phyloP scores from a whole-genome alignment of 1,140 invertebrate species.

The Andrena cerasifolii region DNA sequence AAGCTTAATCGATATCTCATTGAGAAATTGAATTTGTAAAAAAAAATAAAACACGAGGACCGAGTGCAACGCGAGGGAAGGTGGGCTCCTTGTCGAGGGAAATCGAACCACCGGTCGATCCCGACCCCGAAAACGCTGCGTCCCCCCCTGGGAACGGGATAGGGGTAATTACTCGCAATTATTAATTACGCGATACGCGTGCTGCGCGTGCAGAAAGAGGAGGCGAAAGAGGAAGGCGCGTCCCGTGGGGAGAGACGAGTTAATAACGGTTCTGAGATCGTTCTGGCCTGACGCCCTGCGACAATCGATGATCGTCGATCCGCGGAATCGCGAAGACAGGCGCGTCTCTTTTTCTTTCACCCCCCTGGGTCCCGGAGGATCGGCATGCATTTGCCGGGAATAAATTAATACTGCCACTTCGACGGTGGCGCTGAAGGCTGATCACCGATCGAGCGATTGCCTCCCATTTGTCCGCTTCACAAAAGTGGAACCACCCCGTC shows the following conservation, averaged over 20 bases:
- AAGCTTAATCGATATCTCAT: no score
- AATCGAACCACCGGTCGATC: neutral
- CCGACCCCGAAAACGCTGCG: neutral
- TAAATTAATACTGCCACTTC: slow-evolving; percentile 73
- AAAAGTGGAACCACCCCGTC: slow-evolving; percentile 20
- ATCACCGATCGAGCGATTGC: slow-evolving; percentile 63
- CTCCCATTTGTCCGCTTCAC: slow-evolving; percentile 57
- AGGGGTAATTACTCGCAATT: slow-evolving; percentile 62
- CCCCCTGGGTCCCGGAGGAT: slow-evolving; percentile 55
- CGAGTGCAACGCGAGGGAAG: neutral
- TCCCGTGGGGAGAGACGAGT: slow-evolving; percentile 47
- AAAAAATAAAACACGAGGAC: neutral
- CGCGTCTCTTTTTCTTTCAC: neutral
- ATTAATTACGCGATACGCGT: slow-evolving; percentile 51
- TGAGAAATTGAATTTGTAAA: neutral
- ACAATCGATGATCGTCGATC: slow-evolving; percentile 74
- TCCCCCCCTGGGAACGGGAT: slow-evolving; percentile 29
- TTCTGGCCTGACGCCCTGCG: slow-evolving; percentile 71
- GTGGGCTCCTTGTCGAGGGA: neutral
- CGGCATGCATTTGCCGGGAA: slow-evolving; percentile 54
- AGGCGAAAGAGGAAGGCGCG: slow-evolving; percentile 20
- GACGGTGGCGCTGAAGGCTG: slow-evolving; percentile 56
- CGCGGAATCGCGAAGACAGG: slow-evolving; percentile 61
- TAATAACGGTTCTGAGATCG: slow-evolving; percentile 70
- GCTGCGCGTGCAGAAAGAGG: slow-evolving; percentile 12